A percentile compares a stretch with the other conserved stretches of the same genome.
phyloP scores from a whole-genome alignment of 2,113 vertebrate genomes.

The Tauraco erythrolophus region DNA sequence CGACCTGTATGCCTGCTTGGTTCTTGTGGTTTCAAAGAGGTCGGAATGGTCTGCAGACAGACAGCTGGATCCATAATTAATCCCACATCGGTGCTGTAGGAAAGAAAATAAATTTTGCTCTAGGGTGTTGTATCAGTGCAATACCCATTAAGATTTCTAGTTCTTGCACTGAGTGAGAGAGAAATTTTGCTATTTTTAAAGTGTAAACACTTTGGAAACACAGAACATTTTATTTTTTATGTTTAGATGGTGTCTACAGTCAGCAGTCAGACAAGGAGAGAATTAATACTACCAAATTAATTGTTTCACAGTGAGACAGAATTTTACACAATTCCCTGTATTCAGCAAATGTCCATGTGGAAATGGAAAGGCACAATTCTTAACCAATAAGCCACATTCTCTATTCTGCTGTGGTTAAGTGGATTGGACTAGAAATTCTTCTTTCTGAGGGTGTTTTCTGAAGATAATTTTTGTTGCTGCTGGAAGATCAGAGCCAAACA shows the following conservation, averaged over 20 bases:
- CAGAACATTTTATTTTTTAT: background rate
- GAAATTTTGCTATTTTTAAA: background rate
- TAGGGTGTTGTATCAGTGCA: background rate
- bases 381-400: background rate
- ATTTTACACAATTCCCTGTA: background rate
- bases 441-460: background rate
- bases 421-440: background rate
- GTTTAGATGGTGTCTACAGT: background rate
- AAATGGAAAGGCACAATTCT: background rate
- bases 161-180: background rate
- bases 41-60: background rate
- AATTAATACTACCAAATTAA: background rate
- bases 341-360: background rate
- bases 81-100: background rate
- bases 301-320: background rate
- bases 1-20: background rate
- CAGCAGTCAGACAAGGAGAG: background rate
- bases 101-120: background rate
- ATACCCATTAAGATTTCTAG: background rate
- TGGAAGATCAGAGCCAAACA: background rate
- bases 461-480: background rate
- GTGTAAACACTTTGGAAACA: background rate
- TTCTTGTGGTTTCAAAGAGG: background rate
- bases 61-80: background rate
- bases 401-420: background rate